Base-by-base conservation (phyloP, 2,888 invertebrate species). In the Pediacus dermestoides region DNA sequence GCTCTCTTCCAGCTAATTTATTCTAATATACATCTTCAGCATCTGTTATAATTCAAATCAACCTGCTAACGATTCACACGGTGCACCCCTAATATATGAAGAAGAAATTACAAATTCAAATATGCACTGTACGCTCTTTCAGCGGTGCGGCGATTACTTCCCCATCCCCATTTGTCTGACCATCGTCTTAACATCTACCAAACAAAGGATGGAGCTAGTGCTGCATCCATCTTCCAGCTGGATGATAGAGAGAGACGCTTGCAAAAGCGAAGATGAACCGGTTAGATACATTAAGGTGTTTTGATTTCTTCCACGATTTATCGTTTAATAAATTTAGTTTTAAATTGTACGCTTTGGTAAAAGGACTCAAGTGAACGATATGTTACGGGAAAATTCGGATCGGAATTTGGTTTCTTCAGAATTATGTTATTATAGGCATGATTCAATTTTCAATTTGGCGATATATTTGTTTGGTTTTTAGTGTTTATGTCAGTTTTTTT, bases 11-110 rank as follows among this genome's bases (percentile, higher is more conserved):
- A 51, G 46, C 44, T 31, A 43, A 46, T 41, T 44, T 39, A 43
- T 43, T 18, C 21, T 7, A 18, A 18, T 6, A 18, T 18, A 7
- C 21, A 18, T 7, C n/a, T 7, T 7, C n/a, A 18, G 10, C n/a
- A 23, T 23, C 18, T 4, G 10, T 23, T 23, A 23, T 23, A 6
- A 23, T 23, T 23, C 23, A 23, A 7, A 61, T 61, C 64, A 66
- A 68, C 68, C 68, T 68, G 68, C 54, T 40, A 28, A 34, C 48
- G 50, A 57, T 66, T 66, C 65, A 63, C 66, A 66, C 65, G 64
- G 51, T 45, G 51, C 50, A 55, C 58, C 57, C 61, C 60, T 54
- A 18, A 7, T 18, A 18, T n/a, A 18, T 18, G 21, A 12, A 28
- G 52, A 52, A 48, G 51, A 48, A 54, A 43, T 42, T 42, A 7